Percentiles rank a stretch among this genome's conserved stretches.
phyloP scores from a whole-genome alignment of 2,797 vertebrate species.

The Coendou prehensilis region DNA sequence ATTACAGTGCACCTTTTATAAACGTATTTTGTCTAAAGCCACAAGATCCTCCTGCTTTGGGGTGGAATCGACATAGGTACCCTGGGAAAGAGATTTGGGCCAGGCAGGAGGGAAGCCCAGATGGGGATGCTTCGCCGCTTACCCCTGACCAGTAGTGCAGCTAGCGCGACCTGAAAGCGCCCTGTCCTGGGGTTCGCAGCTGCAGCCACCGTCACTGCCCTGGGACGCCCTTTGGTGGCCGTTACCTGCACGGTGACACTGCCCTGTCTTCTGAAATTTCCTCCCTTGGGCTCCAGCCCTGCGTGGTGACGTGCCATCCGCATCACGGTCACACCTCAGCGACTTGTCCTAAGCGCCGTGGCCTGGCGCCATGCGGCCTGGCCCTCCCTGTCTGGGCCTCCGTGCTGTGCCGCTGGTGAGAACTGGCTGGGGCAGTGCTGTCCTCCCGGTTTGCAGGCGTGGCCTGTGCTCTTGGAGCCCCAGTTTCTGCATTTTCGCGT shows the following conservation, averaged over 20 bases:
- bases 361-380: accelerated
- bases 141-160: neutral
- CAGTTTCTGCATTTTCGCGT: neutral
- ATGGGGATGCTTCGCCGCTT: neutral
- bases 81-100: neutral
- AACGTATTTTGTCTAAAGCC: neutral
- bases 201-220: neutral
- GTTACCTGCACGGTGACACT: neutral
- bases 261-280: neutral
- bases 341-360: neutral
- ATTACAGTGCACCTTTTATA: neutral
- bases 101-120: accelerated
- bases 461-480: neutral
- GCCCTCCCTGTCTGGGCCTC: neutral
- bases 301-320: neutral
- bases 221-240: neutral
- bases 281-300: neutral
- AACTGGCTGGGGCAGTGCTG: neutral
- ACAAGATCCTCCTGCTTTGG: neutral
- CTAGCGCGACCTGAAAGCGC: neutral
- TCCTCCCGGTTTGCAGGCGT: neutral
- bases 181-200: neutral
- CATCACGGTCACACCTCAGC: neutral
- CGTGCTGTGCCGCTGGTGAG: neutral
- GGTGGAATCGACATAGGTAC: neutral